Evolutionary conservation across 2,888 invertebrate species (phyloP), one percentile per base, ranked within the genome.

Genomic region (Chironomus riparius): DNA sequence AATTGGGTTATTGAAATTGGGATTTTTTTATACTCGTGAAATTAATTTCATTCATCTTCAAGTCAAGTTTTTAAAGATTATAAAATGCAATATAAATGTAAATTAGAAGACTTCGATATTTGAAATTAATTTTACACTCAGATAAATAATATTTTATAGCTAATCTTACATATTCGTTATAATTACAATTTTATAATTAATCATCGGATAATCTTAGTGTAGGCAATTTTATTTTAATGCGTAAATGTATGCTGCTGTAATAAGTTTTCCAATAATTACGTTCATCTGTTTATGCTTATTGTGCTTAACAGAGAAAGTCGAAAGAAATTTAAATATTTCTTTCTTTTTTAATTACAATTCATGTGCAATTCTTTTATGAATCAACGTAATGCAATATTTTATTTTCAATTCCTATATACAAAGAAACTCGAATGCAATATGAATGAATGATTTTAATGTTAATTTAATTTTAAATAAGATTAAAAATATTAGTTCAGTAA

Each of bases 311-410:
- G 70, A 47, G 70, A 70, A 70, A 70, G 70, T 70, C 28, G 68
- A 28, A 28, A 28, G 28, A 68, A 28, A 24, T 28, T 69, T n/a
- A 69, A 56, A 56, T n/a, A 15, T 18, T 56, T 56, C 18, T 56
- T 56, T 56, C 5, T 50, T 50, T 50, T 18, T 62, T 62, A 12
- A 15, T 18, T 22, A 62, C n/a, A 62, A 62, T 18, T 62, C 13
- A 13, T 22, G 13, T 24, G 22, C 13, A 22, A 65, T 65, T 65
- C 21, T 65, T 22, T 24, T 22, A 21, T 50, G 13, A n/a, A 50
- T 50, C 50, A 28, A 68, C 18, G n/a, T 70, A 48, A 61, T 72
- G 72, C 72, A 72, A 72, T 72, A 62, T 72, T 62, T n/a, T n/a
- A n/a, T n/a, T 15, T 21, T 72, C 50, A 50, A 12, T 38, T 15